Evolutionary conservation across 2,797 vertebrate genomes (phyloP).

Genomic region (Chaetodon trifasciatus): DNA sequence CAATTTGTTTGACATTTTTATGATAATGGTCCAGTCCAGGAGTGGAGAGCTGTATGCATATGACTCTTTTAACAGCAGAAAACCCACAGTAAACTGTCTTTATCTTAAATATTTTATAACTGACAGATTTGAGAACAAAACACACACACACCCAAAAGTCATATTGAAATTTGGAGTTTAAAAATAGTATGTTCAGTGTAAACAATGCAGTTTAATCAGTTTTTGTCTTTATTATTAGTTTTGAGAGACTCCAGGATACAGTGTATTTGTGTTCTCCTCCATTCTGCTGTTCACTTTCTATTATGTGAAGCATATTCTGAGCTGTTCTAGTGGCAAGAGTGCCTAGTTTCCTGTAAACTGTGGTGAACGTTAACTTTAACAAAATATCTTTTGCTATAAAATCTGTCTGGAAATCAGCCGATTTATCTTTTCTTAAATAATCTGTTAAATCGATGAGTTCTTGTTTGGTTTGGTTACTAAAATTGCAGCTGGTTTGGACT

Average conservation of each 20-base stretch:
- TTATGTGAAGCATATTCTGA: not conserved
- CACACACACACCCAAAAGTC: not conserved
- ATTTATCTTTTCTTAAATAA: not conserved
- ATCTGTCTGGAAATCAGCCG: not conserved
- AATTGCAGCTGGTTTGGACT: not conserved
- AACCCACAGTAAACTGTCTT: not conserved
- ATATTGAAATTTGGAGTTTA: too few relatives aligned
- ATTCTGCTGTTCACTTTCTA: not conserved
- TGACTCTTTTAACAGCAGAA: not conserved
- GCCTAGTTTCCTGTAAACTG: conserved; percentile 2
- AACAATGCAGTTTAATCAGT: not conserved
- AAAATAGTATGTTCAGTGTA: not conserved
- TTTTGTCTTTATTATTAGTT: not conserved
- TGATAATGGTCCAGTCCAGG: not conserved
- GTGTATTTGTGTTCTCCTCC: not conserved
- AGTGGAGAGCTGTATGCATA: not conserved
- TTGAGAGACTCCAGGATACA: not conserved
- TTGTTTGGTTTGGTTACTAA: not conserved
- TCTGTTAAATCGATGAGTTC: not conserved
- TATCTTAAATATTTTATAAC: not conserved
- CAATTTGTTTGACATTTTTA: not conserved
- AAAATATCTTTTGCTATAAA: not conserved
- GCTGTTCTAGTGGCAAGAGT: not conserved
- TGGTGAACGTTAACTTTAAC: not conserved
- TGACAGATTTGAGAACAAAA: not conserved